phyloP scores from a whole-genome alignment of 2,797 vertebrate species.

The Masticophis lateralis region DNA sequence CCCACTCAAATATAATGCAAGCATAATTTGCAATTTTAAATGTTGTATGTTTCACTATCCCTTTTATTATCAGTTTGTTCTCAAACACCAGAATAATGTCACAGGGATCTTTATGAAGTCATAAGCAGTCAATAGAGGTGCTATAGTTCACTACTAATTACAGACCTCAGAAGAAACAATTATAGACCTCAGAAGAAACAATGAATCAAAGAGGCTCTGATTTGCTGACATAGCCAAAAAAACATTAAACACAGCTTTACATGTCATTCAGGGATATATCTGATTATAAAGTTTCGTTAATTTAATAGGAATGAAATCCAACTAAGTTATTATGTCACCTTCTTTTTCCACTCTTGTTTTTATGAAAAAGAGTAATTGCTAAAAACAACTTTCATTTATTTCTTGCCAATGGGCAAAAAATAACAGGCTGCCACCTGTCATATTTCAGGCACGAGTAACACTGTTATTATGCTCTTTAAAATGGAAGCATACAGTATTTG shows the following conservation, averaged over 20 bases:
- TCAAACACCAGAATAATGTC: background rate
- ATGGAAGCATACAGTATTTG: constrained; percentile 17
- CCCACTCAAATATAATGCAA: background rate
- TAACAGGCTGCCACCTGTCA: constrained; percentile 13
- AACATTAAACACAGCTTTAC: background rate
- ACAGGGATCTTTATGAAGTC: background rate
- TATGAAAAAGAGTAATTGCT: background rate
- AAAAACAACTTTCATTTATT: constrained; percentile 3
- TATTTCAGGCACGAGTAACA: constrained; percentile 10
- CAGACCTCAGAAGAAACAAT: background rate
- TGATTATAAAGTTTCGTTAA: background rate
- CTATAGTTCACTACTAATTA: background rate
- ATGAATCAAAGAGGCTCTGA: background rate
- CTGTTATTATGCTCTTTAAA: constrained; percentile 22
- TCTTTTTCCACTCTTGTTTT: background rate
- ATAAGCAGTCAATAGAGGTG: background rate
- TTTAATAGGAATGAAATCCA: constrained; percentile 9
- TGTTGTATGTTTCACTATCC: background rate
- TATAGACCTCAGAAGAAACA: background rate
- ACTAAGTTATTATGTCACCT: background rate
- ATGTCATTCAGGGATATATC: background rate
- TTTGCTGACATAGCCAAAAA: background rate
- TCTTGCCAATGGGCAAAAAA: constrained; percentile 17
- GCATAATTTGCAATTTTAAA: background rate
- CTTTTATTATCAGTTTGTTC: background rate